phyloP scores from a whole-genome alignment of 2,797 vertebrate species.

The Liasis olivaceus region DNA sequence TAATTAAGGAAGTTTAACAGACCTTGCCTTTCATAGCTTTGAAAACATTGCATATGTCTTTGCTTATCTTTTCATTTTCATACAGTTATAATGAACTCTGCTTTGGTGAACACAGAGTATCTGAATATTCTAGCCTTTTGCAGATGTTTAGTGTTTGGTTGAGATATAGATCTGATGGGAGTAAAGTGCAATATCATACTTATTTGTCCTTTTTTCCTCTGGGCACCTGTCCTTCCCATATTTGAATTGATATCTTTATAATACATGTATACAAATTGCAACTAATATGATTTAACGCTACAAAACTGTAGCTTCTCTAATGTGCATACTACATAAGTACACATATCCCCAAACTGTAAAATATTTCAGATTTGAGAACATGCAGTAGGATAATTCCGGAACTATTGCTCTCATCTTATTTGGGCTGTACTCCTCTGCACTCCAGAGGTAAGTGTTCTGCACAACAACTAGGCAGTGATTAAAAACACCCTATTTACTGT shows the following conservation, averaged over 20 bases:
- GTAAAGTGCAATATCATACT: neutral
- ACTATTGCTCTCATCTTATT: neutral
- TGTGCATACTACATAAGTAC: neutral
- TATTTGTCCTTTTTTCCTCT: neutral
- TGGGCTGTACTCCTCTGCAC: neutral
- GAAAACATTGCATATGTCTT: conserved; percentile 51
- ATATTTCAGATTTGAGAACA: neutral
- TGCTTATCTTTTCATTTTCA: conserved; percentile 50
- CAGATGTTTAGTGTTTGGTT: neutral
- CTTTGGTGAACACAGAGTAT: neutral
- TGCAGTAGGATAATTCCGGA: neutral
- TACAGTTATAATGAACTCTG: conserved; percentile 41
- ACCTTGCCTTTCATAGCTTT: conserved; percentile 37
- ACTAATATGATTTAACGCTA: neutral
- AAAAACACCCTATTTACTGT: neutral
- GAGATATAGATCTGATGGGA: neutral
- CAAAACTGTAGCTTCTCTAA: neutral
- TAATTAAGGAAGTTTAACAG: conserved; percentile 67
- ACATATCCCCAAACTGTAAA: neutral
- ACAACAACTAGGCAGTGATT: neutral
- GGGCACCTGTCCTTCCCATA: neutral
- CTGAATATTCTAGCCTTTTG: neutral
- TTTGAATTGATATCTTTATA: neutral
- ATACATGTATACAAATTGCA: neutral
- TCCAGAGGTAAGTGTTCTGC: neutral